Percentiles rank a stretch among this genome's conserved stretches.
Conservation (phyloP, 2,888 invertebrate species). For the Drosophila quinaria region DNA sequence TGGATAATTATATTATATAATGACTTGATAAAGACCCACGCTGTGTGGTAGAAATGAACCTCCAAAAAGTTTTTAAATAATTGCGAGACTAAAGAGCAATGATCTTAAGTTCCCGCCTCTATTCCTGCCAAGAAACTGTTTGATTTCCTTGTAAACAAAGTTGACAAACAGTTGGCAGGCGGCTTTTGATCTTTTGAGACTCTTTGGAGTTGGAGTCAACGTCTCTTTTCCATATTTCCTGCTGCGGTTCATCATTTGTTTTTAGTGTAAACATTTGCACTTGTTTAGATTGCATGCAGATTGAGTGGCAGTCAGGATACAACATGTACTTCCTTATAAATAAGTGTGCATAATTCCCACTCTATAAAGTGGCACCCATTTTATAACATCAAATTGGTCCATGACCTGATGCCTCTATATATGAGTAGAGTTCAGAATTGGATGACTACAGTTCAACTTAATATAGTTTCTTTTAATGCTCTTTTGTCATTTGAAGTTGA, state of each 20-base stretch:
- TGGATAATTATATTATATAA: constrained; percentile 58
- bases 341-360: neutral
- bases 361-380: constrained; percentile 42
- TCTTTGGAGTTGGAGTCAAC: constrained; percentile 16
- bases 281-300: constrained; percentile 49
- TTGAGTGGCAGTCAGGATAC: constrained; percentile 36
- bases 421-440: constrained; percentile 42
- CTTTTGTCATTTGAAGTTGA: constrained; percentile 55
- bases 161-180: constrained; percentile 65
- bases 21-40: constrained; percentile 18
- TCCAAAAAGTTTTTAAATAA: constrained; percentile 1
- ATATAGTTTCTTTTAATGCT: constrained; percentile 36
- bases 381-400: constrained; percentile 66
- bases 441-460: constrained; percentile 49
- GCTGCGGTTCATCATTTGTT: constrained; percentile 33
- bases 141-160: constrained; percentile 76
- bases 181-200: constrained; percentile 65
- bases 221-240: constrained; percentile 18
- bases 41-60: constrained; percentile 26
- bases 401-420: constrained; percentile 27
- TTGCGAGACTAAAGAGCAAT: constrained; percentile 21
- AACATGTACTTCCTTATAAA: constrained; percentile 32
- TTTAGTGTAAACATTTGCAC: constrained; percentile 63
- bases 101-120: constrained; percentile 3
- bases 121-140: constrained; percentile 37